Conservation (phyloP, 2,113 vertebrate species). For the Chelonoidis abingdonii region DNA sequence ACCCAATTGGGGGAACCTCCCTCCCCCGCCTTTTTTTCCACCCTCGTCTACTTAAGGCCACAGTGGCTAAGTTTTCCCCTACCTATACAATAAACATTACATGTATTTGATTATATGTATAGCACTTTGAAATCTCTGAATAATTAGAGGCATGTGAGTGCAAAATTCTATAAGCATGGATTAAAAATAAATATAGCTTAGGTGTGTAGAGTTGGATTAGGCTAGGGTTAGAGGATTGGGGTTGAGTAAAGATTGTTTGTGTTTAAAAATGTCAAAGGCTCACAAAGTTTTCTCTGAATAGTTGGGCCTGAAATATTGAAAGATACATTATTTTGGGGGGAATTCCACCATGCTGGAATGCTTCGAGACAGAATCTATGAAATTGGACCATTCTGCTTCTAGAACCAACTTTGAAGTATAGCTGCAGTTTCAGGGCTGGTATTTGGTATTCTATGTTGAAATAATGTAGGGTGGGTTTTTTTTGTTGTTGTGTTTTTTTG, state of each 20-base stretch:
- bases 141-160: neutral
- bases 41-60: neutral
- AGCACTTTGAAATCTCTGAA: neutral
- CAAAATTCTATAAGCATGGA: neutral
- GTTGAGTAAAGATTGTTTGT: neutral
- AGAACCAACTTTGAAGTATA: neutral
- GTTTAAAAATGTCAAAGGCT: neutral
- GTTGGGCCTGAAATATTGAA: neutral
- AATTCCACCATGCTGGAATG: neutral
- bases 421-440: neutral
- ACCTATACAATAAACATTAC: neutral
- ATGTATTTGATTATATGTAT: neutral
- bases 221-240: neutral
- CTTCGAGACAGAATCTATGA: neutral
- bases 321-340: neutral
- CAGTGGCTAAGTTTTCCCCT: neutral
- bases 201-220: neutral
- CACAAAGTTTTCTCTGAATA: neutral
- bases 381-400: neutral
- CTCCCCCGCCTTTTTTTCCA: neutral
- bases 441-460: neutral
- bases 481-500: neutral
- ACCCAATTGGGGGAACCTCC: neutral
- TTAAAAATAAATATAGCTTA: neutral
- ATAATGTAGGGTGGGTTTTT: neutral